A percentile compares a stretch with the other conserved stretches of the same genome.
These are phyloP conservation scores for Zaprionus obscuricornis DNA, from an alignment of 2,888 invertebrate genomes.

Conservation along the genomic window DNA sequence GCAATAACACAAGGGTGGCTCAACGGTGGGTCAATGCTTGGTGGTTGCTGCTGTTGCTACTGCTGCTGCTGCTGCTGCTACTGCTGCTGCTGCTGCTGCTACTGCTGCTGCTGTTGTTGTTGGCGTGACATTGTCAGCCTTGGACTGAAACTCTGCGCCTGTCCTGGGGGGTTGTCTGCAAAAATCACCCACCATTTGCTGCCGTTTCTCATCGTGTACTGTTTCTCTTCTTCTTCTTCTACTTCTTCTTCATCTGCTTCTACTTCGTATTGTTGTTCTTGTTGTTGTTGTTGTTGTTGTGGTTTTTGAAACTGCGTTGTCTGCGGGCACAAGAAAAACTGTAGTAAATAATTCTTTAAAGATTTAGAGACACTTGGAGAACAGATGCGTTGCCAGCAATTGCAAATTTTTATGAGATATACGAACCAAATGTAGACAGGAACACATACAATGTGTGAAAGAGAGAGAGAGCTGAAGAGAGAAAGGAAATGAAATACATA, in stretches of 20 bases:
- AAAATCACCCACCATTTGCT: constrained; percentile 68
- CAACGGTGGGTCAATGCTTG: constrained; percentile 60
- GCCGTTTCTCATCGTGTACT: background rate
- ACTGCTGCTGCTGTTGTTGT: constrained; percentile 20
- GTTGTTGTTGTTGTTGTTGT: constrained; percentile 38
- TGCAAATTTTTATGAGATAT: constrained; percentile 75
- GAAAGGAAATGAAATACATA: background rate
- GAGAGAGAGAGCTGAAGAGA: constrained; percentile 5
- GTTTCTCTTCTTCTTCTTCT: no score
- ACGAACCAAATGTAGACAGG: no score
- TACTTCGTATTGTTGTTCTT: constrained; percentile 9
- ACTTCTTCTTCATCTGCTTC: background rate
- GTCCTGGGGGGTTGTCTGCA: constrained; percentile 59
- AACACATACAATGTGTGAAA: background rate
- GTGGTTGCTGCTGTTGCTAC: constrained; percentile 54
- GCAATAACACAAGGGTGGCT: constrained; percentile 73
- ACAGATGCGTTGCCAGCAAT: constrained; percentile 66
- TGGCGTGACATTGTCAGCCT: constrained; percentile 61
- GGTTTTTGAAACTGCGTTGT: constrained; percentile 40
- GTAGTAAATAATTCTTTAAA: constrained; percentile 80
- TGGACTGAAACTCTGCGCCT: constrained; percentile 35
- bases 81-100: constrained; percentile 8
- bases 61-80: background rate
- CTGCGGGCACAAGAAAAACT: constrained; percentile 50
- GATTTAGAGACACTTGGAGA: constrained; percentile 72